A percentile compares a stretch with the other conserved stretches of the same genome.
Conservation (phyloP, 2,888 invertebrate species). For the Tenthredo scrophulariae region DNA sequence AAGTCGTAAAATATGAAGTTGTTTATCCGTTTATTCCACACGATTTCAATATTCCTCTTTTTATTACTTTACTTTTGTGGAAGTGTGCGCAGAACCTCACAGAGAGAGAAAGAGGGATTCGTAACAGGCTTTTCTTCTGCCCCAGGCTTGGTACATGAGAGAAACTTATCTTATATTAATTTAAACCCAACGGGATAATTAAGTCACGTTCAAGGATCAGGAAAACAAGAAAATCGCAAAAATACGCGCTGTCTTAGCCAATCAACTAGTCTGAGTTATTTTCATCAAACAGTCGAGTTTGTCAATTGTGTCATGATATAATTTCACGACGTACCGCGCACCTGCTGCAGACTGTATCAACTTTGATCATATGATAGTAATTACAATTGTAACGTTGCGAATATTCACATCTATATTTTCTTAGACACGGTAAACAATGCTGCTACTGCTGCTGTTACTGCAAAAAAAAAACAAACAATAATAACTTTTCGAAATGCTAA, state of each 20-base stretch:
- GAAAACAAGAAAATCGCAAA: background rate
- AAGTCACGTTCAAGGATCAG: background rate
- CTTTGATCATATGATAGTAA: background rate
- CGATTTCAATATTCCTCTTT: background rate
- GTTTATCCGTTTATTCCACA: background rate
- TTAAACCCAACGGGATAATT: background rate
- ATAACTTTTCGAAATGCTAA: background rate
- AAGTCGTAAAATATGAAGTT: conserved; percentile 1
- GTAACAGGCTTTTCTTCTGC: background rate
- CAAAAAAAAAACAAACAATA: background rate
- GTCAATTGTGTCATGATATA: background rate
- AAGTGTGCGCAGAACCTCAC: background rate
- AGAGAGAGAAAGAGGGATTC: background rate
- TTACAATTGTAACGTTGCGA: background rate
- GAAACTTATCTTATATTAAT: background rate
- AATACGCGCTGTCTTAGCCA: background rate
- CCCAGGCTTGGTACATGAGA: background rate
- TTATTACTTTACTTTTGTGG: background rate
- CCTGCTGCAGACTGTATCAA: background rate
- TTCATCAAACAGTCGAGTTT: background rate
- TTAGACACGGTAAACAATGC: background rate
- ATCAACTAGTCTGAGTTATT: background rate
- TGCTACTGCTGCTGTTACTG: background rate
- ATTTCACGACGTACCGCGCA: background rate
- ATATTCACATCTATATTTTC: background rate